These are phyloP conservation scores for Polylopha cassiicola DNA, from an alignment of 2,888 invertebrate genomes.

Conservation along the genomic window DNA sequence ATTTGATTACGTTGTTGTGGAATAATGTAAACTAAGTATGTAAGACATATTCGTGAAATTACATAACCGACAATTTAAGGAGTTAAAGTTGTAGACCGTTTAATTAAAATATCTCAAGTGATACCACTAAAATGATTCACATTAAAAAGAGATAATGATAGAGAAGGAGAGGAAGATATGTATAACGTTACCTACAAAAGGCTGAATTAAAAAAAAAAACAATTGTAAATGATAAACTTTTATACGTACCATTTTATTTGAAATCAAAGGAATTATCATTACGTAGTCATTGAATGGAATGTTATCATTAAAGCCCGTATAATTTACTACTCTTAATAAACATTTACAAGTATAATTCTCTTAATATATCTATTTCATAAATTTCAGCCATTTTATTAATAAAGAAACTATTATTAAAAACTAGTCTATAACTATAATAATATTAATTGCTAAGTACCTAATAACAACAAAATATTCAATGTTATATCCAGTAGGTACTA, in stretches of 20 bases:
- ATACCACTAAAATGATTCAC: too few relatives aligned
- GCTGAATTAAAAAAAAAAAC: too few relatives aligned
- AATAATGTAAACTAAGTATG: too few relatives aligned
- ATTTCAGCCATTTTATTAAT: constrained; percentile 29
- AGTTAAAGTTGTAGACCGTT: too few relatives aligned
- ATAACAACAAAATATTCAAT: constrained; percentile 57
- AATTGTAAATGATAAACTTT: too few relatives aligned
- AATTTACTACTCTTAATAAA: constrained; percentile 36
- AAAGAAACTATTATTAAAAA: constrained; percentile 31
- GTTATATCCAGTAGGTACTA: constrained; percentile 45
- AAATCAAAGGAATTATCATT: constrained; percentile 25
- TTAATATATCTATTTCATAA: constrained; percentile 26
- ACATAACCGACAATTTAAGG: too few relatives aligned
- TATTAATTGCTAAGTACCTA: constrained; percentile 45
- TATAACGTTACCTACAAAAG: too few relatives aligned
- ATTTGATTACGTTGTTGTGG: too few relatives aligned
- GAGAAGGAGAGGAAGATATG: too few relatives aligned
- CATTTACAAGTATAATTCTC: constrained; percentile 29
- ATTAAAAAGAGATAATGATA: too few relatives aligned
- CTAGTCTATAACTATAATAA: constrained; percentile 49
- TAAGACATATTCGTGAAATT: too few relatives aligned
- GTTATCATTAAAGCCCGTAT: constrained; percentile 47
- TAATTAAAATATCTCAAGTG: too few relatives aligned
- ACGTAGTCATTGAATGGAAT: constrained; percentile 44
- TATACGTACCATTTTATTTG: constrained; percentile 23